A percentile compares a stretch with the other conserved stretches of the same genome.
These are phyloP conservation scores for Drosophila malerkotliana DNA, from an alignment of 1,140 invertebrate species.

Conservation along the genomic window DNA sequence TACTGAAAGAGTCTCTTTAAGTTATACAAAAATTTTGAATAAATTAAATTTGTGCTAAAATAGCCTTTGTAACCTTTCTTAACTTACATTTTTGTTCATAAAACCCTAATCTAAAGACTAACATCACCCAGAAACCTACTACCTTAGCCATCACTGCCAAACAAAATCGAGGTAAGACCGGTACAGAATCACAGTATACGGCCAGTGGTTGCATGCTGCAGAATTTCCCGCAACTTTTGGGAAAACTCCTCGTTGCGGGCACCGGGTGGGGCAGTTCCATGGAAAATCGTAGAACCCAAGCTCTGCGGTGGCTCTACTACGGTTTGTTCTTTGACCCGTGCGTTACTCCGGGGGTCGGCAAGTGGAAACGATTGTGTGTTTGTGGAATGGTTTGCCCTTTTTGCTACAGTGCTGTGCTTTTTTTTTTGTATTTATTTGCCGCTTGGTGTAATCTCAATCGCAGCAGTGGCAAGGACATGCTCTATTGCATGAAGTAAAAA, in stretches of 20 bases:
- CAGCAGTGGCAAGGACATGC: slow-evolving; percentile 43
- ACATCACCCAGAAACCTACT: not conserved
- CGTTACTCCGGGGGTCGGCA: slow-evolving; percentile 17
- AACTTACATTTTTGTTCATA: no score
- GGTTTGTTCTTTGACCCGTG: slow-evolving; percentile 36
- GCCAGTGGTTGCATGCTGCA: slow-evolving; percentile 29
- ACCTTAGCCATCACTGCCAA: not conserved
- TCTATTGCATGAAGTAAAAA: slow-evolving; percentile 24
- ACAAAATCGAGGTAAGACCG: slow-evolving; percentile 1
- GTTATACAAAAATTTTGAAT: no score
- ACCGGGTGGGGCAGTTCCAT: not conserved
- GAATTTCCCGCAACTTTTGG: slow-evolving; percentile 33
- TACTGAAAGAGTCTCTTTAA: no score
- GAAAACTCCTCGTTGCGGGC: slow-evolving; percentile 2
- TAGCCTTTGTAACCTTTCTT: not conserved
- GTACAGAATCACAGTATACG: slow-evolving; percentile 21
- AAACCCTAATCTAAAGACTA: not conserved
- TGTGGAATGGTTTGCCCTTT: slow-evolving; percentile 29
- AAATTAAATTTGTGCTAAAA: no score
- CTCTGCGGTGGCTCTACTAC: slow-evolving; percentile 22
- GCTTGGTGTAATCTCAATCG: slow-evolving; percentile 67
- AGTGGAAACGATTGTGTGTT: slow-evolving; percentile 63
- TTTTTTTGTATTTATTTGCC: slow-evolving; percentile 66
- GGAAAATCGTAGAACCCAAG: slow-evolving; percentile 4
- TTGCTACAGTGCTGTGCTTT: slow-evolving; percentile 4